Base-by-base conservation (phyloP, 2,888 invertebrate species). In the Stenoptilia bipunctidactyla region DNA sequence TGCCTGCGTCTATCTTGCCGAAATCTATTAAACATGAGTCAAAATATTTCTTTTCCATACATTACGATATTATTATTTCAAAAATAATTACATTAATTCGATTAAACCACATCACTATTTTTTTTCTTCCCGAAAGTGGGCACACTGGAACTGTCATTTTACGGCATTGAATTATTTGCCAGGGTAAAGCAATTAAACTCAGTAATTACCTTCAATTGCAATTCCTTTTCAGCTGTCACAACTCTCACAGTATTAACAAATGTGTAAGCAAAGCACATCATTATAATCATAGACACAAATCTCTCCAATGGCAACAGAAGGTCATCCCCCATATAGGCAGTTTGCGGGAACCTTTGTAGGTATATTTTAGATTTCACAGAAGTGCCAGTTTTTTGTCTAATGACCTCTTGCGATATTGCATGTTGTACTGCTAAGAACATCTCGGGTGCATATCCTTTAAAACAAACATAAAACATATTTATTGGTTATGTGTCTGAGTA, bases 241-340 rank as follows among this genome's bases (percentile, higher is more conserved):
- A 87, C 88, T 69, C 91, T 90, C 3, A 92, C 90, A 15, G 91
- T 92, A 57, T 91, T 92, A 13, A 93, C 90, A 50, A 91, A 91
- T 0, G 92, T 89, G 61, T 94, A 93, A 3, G 92, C 89, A 59
- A 93, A 95, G 61, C 93, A 92, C 35, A 95, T 75, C 82, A 94
- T 87, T 25, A 96, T 85, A 37, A 96, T 89, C 56, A 94, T 83
- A 0, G 94, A 91, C 47, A 95, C 86, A 55, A 91, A 89, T 38
- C 85, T 73, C 57, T 90, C 87, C 36, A 94, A 67, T 0, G 90
- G 90, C 30, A 86, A 67, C 1, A 93, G 63, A 37, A 94, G 75
- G 4, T 86, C 80, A 66, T 95, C 94, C 37, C 87, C 84, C 36
- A 88, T 85, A 70, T 89, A 94, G 0, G 85, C 76, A 0, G 90